Percentiles rank a stretch among this genome's conserved stretches.
phyloP scores from a whole-genome alignment of 2,113 vertebrate species.

The Chroicocephalus ridibundus region DNA sequence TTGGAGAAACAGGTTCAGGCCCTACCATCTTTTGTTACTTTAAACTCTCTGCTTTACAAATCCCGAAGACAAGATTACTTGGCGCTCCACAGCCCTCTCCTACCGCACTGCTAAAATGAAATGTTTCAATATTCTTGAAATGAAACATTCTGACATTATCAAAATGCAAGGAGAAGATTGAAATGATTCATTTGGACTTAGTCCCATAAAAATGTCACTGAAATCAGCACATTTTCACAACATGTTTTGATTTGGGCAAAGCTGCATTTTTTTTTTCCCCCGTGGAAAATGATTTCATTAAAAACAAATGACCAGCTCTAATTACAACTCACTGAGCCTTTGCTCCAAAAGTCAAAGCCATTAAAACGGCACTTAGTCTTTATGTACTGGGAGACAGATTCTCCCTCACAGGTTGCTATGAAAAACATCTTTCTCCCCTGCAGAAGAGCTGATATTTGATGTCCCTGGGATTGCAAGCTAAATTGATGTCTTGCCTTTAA shows the following conservation, averaged over 20 bases:
- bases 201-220: constrained; percentile 48
- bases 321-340: constrained; percentile 26
- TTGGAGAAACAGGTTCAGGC: not conserved
- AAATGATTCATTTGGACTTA: constrained; percentile 58
- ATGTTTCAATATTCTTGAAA: constrained; percentile 51
- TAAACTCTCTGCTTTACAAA: not conserved
- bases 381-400: not conserved
- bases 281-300: constrained; percentile 19
- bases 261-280: accelerated
- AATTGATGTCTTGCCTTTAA: not conserved
- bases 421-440: not conserved
- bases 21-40: not conserved
- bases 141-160: constrained; percentile 58
- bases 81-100: not conserved
- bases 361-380: not conserved
- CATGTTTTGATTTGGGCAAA: constrained; percentile 22
- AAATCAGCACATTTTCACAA: constrained; percentile 54
- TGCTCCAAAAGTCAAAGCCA: constrained; percentile 23
- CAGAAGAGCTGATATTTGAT: not conserved
- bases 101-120: constrained; percentile 3
- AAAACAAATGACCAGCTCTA: constrained; percentile 52
- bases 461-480: not conserved
- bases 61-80: not conserved
- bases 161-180: constrained; percentile 38
- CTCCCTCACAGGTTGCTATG: not conserved